Conservation (phyloP, 2,113 vertebrate genomes). For the Leptobrachium leishanense region DNA sequence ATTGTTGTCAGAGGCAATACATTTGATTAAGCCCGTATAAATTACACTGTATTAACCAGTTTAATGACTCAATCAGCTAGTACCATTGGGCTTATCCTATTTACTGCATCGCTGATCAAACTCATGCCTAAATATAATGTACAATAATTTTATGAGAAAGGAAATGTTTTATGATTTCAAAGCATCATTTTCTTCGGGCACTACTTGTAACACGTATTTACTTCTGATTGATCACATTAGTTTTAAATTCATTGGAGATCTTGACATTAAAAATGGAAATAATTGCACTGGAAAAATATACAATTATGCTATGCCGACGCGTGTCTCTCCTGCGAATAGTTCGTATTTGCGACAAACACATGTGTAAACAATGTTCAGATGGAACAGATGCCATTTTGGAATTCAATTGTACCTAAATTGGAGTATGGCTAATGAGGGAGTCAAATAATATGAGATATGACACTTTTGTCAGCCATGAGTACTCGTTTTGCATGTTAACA, state of each 20-base stretch:
- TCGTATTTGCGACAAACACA: too few species aligned
- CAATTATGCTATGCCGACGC: conserved; percentile 34
- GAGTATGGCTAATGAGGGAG: too few species aligned
- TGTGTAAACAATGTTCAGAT: too few species aligned
- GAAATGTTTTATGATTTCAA: conserved; percentile 43
- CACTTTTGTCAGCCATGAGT: too few species aligned
- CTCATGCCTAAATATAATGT: conserved; percentile 49
- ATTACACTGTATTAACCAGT: conserved; percentile 62
- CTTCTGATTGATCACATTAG: conserved; percentile 24
- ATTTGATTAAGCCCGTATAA: conserved; percentile 71
- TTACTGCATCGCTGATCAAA: conserved; percentile 53
- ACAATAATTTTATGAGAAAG: conserved; percentile 41
- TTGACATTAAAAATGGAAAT: conserved; percentile 16
- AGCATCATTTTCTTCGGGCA: conserved; percentile 15
- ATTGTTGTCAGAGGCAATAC: conserved; percentile 70
- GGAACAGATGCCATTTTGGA: too few species aligned
- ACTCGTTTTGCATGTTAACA: too few species aligned
- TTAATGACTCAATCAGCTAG: conserved; percentile 62
- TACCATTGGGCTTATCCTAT: conserved; percentile 52
- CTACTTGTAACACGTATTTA: conserved; percentile 1
- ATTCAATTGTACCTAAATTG: too few species aligned
- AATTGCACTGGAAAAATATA: conserved; percentile 23
- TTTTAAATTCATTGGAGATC: conserved; percentile 30
- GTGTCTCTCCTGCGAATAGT: not conserved
- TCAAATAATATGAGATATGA: too few species aligned